Conservation (phyloP, 2,797 vertebrate genomes). For the Oophaga sylvatica region DNA sequence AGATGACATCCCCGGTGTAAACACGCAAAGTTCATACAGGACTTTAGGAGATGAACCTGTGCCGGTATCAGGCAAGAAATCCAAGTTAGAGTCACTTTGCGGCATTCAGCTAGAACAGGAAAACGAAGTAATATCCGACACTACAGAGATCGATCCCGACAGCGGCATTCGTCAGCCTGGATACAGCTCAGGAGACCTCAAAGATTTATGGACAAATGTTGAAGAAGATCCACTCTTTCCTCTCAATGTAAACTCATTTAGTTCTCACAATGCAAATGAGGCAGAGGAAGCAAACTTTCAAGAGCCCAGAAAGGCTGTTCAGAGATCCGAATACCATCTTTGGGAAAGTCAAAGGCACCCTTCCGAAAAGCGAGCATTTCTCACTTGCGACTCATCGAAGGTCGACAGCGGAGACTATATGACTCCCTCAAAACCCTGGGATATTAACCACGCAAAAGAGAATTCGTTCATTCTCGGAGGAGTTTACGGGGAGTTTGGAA, state of each 20-base stretch:
- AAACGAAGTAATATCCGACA: slow-evolving; percentile 82
- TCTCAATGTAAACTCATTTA: slow-evolving; percentile 82
- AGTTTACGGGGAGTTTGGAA: slow-evolving; percentile 95
- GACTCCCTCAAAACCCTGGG: slow-evolving; percentile 95
- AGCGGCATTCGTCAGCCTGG: slow-evolving; percentile 84
- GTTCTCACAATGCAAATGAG: slow-evolving; percentile 84
- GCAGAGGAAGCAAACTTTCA: slow-evolving; percentile 77
- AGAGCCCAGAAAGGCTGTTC: slow-evolving; percentile 89
- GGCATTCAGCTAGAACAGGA: slow-evolving; percentile 94
- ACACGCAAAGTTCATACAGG: slow-evolving; percentile 70
- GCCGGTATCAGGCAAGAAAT: slow-evolving; percentile 89
- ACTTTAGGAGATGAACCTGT: slow-evolving; percentile 80
- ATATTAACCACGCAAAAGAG: slow-evolving; percentile 84
- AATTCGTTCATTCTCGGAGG: slow-evolving; percentile 94
- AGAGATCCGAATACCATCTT: slow-evolving; percentile 94
- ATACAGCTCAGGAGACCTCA: slow-evolving; percentile 98
- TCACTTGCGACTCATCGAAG: slow-evolving; percentile 84
- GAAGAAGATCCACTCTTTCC: slow-evolving; percentile 84
- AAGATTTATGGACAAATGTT: slow-evolving; percentile 96
- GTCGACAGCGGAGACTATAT: slow-evolving; percentile 92
- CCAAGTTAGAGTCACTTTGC: slow-evolving; percentile 98
- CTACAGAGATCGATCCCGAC: slow-evolving; percentile 81
- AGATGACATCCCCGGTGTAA: slow-evolving; percentile 91
- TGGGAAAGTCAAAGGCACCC: slow-evolving; percentile 92
- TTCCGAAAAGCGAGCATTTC: slow-evolving; percentile 81